Evolutionary conservation across 2,113 vertebrate species (phyloP).

Genomic region (Menidia beryllina): DNA sequence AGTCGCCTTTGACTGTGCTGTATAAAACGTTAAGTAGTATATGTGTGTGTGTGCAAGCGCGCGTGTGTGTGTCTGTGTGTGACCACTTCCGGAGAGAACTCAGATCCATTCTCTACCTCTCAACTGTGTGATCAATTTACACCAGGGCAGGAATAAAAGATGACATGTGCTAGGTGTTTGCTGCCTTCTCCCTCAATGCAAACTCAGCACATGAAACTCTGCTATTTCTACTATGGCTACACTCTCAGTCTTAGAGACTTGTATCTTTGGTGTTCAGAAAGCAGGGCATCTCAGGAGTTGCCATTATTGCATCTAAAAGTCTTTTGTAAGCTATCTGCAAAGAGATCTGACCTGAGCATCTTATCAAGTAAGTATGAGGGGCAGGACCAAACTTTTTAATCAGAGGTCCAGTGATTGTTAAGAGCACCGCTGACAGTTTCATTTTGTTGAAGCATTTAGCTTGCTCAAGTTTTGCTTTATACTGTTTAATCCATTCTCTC

Average conservation of each 20-base stretch:
- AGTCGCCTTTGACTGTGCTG: conserved; percentile 24
- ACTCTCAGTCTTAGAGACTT: conserved; percentile 12
- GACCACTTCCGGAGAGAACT: conserved; percentile 65
- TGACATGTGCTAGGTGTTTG: conserved; percentile 71
- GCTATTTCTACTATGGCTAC: conserved; percentile 43
- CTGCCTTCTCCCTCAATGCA: conserved; percentile 62
- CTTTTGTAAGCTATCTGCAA: conserved; percentile 31
- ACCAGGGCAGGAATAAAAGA: conserved; percentile 83
- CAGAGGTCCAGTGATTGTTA: background rate
- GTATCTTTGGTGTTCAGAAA: conserved; percentile 13
- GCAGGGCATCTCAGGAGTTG: conserved; percentile 18
- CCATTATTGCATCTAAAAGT: conserved; percentile 24
- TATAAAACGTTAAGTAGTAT: conserved; percentile 43
- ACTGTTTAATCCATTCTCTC: background rate
- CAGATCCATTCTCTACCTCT: conserved; percentile 73
- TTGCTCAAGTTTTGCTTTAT: background rate
- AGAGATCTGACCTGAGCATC: conserved; percentile 13
- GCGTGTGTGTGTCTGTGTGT: conserved; percentile 22
- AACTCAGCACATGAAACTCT: conserved; percentile 70
- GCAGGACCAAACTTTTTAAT: background rate
- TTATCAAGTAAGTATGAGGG: background rate
- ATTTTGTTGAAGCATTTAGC: conserved; percentile 5
- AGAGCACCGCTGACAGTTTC: background rate
- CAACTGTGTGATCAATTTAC: conserved; percentile 83
- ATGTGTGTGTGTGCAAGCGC: conserved; percentile 33